Evolutionary conservation across 2,797 vertebrate genomes (phyloP), one percentile per base, ranked within the genome.

Genomic region (Microctenopoma lineatum): DNA sequence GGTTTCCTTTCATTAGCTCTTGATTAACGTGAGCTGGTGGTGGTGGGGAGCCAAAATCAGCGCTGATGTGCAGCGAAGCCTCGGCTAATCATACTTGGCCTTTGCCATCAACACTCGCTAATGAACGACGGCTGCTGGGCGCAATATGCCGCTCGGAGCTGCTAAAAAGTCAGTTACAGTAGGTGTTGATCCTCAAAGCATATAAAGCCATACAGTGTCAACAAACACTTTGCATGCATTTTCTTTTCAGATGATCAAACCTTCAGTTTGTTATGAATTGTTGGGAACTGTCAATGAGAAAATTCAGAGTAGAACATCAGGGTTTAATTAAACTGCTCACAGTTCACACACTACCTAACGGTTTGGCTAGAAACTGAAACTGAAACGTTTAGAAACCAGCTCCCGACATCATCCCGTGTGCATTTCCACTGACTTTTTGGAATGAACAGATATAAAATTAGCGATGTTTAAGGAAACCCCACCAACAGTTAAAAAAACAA

Each of bases 1-100:
- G 59, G 80, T 76, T 81, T 80, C 76, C 71, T 86, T 77, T 87
- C 81, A 84, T 89, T 84, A 84, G 66, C 71, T 72, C 54, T 77
- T 83, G 78, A 87, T 87, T 79, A 89, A 71, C 59, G 5, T 53
- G 70, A 77, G 54, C 70, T 38, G 56, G 60, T 65, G 58, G 56
- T 80, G 76, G 73, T 72, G 69, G 65, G 64, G 59, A 68, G 83
- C 75, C 77, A 79, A 69, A 85, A 78, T 77, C 66, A 69, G 81
- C 61, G 54, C 59, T 66, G 74, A 80, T 86, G 87, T 83, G 81
- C 76, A 80, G 73, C 38, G 39, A 83, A 75, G 86, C 84, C n/a
- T 63, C 39, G 62, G 75, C 67, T 77, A 77, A 88, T 86, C 81
- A 83, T 70, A 70, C 77, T 82, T 88, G 84, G 88, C 86, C 85